These are phyloP conservation scores for Myopa testacea DNA, from an alignment of 2,888 invertebrate genomes.

Conservation along the genomic window DNA sequence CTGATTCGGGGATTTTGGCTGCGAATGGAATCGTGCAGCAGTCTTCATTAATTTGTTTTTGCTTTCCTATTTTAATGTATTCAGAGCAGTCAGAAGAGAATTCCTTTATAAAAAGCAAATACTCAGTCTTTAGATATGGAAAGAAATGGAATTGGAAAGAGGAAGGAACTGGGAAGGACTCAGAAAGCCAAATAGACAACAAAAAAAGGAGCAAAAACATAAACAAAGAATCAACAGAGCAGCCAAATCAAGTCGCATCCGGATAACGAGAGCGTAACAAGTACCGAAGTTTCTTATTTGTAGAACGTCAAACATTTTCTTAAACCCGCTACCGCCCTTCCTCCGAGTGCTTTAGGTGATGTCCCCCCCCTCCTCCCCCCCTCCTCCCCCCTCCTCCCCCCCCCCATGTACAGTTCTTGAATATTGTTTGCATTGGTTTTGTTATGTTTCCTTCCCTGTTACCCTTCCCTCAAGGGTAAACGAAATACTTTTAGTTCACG, in stretches of 20 bases:
- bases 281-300: slow-evolving; percentile 14
- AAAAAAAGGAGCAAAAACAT: background rate
- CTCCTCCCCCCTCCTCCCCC: too few relatives aligned
- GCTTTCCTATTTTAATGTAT: background rate
- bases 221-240: slow-evolving; percentile 3
- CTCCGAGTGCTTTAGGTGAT: background rate
- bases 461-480: too few relatives aligned
- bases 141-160: background rate
- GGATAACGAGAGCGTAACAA: slow-evolving; percentile 33
- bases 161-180: background rate
- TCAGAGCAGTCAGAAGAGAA: background rate
- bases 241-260: slow-evolving; percentile 19
- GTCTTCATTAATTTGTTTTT: slow-evolving; percentile 6
- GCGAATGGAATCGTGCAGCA: background rate
- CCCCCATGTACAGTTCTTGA: too few relatives aligned
- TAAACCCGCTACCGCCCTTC: background rate
- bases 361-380: too few relatives aligned
- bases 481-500: background rate
- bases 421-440: too few relatives aligned
- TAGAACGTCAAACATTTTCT: background rate
- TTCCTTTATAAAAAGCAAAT: background rate
- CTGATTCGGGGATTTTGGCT: background rate
- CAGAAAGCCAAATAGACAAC: background rate
- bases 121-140: background rate
- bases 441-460: too few relatives aligned